These are phyloP conservation scores for Sebastes vulpes DNA, from an alignment of 2,797 vertebrate genomes.

Conservation along the genomic window DNA sequence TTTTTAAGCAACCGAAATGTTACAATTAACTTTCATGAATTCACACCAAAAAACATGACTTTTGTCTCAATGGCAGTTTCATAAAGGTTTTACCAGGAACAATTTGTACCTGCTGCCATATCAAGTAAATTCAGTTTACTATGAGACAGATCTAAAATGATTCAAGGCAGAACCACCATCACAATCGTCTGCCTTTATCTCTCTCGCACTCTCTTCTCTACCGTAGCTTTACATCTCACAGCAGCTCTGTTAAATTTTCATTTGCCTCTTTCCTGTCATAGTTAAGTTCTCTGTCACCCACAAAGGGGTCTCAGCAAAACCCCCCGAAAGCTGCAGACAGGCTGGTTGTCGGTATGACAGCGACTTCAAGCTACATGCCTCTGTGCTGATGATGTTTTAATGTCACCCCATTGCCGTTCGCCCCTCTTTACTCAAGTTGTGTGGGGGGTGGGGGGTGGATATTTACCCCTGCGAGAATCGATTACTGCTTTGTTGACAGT, in stretches of 20 bases:
- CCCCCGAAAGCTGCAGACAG: slow-evolving; percentile 39
- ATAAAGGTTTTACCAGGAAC: not conserved
- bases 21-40: too few relatives aligned
- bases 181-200: not conserved
- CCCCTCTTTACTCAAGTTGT: slow-evolving; percentile 70
- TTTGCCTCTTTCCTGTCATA: slow-evolving; percentile 8
- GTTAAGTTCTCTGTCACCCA: slow-evolving; percentile 63
- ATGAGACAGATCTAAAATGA: not conserved
- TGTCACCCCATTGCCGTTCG: slow-evolving; percentile 70
- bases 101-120: not conserved
- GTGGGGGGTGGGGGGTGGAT: slow-evolving; percentile 31
- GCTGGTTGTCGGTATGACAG: slow-evolving; percentile 29
- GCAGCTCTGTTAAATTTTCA: not conserved
- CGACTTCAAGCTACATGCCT: slow-evolving; percentile 40
- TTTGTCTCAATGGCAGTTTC: not conserved
- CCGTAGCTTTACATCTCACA: not conserved
- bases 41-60: not conserved
- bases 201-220: not conserved
- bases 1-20: too few relatives aligned
- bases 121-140: not conserved
- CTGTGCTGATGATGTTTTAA: slow-evolving; percentile 78
- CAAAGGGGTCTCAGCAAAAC: slow-evolving; percentile 41
- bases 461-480: slow-evolving; percentile 74
- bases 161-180: not conserved
- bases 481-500: slow-evolving; percentile 85